Conservation (phyloP, 2,888 invertebrate species). For the Oscheius sp. region DNA sequence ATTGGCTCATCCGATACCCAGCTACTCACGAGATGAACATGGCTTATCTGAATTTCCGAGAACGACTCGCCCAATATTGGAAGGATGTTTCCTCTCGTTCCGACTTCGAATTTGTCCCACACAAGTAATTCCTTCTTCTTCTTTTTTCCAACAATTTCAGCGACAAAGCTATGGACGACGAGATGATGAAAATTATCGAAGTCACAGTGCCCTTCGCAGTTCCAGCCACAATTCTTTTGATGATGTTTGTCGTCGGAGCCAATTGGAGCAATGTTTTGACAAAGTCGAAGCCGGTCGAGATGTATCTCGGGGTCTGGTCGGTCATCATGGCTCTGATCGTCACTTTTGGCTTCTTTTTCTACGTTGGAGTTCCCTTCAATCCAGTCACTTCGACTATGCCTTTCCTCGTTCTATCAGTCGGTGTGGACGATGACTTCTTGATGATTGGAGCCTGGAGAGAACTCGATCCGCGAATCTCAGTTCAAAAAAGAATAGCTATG, state of each 20-base stretch:
- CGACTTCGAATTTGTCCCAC: conserved; percentile 67
- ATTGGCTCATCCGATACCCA: conserved; percentile 67
- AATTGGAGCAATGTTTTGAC: conserved; percentile 58
- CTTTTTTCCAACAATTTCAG: conserved; percentile 54
- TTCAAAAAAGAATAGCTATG: conserved; percentile 54
- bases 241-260: conserved; percentile 65
- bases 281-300: conserved; percentile 69
- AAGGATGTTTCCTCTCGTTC: conserved; percentile 56
- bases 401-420: conserved; percentile 66
- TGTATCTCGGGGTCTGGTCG: conserved; percentile 67
- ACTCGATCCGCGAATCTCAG: conserved; percentile 54
- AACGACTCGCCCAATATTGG: conserved; percentile 64
- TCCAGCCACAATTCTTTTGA: conserved; percentile 65
- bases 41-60: conserved; percentile 62
- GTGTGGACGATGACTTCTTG: conserved; percentile 68
- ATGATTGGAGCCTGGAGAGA: conserved; percentile 69
- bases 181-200: conserved; percentile 67
- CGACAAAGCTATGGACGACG: conserved; percentile 70
- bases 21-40: conserved; percentile 48
- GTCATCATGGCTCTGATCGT: conserved; percentile 63
- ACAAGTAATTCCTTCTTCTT: conserved; percentile 59
- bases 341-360: conserved; percentile 68
- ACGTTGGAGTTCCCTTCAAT: conserved; percentile 65
- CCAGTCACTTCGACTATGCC: conserved; percentile 70
- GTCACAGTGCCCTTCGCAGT: conserved; percentile 68